Conservation (phyloP, 2,113 vertebrate genomes). For the Pungitius pungitius region DNA sequence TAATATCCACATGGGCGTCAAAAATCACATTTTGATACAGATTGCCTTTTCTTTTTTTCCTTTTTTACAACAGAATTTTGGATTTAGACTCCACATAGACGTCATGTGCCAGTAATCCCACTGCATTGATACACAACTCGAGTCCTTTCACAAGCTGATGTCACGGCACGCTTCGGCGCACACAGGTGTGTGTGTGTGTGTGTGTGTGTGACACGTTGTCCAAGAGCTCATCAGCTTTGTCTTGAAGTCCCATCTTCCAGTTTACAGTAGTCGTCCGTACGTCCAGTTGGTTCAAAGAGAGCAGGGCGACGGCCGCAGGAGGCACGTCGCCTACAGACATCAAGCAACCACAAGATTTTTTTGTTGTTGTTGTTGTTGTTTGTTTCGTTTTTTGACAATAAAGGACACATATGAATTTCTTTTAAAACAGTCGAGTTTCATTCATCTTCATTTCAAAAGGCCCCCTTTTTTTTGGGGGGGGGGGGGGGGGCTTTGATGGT, state of each 20-base stretch:
- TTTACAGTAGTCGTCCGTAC: neutral
- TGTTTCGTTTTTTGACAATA: constrained; percentile 36
- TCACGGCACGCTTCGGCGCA: constrained; percentile 54
- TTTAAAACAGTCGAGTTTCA: constrained; percentile 19
- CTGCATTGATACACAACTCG: constrained; percentile 16
- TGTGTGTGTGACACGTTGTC: no score
- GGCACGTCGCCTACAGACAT: constrained; percentile 50
- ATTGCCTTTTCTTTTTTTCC: neutral
- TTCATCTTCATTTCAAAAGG: constrained; percentile 34
- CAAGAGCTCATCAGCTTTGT: constrained; percentile 16
- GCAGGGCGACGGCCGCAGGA: constrained; percentile 19
- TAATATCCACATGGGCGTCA: constrained; percentile 49
- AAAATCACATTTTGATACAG: constrained; percentile 12
- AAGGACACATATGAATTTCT: constrained; percentile 12
- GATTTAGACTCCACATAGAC: constrained; percentile 18
- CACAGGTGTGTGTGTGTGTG: constrained; percentile 44
- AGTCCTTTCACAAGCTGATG: constrained; percentile 33
- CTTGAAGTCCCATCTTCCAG: constrained; percentile 4
- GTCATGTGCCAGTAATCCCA: constrained; percentile 22
- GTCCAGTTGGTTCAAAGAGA: constrained; percentile 23
- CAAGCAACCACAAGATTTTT: constrained; percentile 39
- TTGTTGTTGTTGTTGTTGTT: constrained; percentile 1
- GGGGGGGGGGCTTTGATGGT: constrained; percentile 60
- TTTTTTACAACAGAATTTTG: constrained; percentile 33
- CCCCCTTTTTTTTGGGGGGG: constrained; percentile 5